Percentiles rank a stretch among this genome's conserved stretches.
Evolutionary conservation across 2,888 invertebrate genomes (phyloP).

Genomic region (Papilio protenor): DNA sequence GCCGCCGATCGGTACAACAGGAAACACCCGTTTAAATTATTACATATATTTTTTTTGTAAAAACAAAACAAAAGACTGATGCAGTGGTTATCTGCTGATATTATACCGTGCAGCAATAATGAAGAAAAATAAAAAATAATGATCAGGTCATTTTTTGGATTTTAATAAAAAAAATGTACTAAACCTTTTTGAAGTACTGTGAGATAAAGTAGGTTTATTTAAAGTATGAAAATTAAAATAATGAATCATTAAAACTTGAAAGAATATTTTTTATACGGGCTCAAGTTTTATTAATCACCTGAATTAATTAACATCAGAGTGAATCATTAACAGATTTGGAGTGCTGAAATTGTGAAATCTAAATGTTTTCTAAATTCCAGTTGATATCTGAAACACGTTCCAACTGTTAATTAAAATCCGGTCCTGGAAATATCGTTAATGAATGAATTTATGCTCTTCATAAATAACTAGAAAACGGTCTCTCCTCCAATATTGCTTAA

Average conservation of each 20-base stretch:
- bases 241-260: neutral
- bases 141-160: neutral
- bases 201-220: neutral
- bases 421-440: constrained; percentile 32
- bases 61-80: too few species aligned
- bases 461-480: constrained; percentile 7
- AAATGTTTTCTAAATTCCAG: constrained; percentile 6
- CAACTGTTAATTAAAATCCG: constrained; percentile 33
- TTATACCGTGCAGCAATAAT: too few species aligned
- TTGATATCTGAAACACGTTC: constrained; percentile 16
- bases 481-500: neutral
- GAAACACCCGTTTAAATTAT: too few species aligned
- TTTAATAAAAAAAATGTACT: neutral
- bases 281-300: neutral
- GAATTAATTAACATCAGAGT: neutral
- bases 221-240: neutral
- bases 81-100: too few species aligned
- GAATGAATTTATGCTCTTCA: constrained; percentile 25
- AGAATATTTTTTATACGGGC: neutral
- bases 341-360: neutral
- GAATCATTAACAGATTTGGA: neutral
- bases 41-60: too few species aligned
- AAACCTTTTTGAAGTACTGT: neutral
- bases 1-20: too few species aligned
- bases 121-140: too few species aligned